phyloP scores from a whole-genome alignment of 2,797 vertebrate species.

The Diplodus sargus region DNA sequence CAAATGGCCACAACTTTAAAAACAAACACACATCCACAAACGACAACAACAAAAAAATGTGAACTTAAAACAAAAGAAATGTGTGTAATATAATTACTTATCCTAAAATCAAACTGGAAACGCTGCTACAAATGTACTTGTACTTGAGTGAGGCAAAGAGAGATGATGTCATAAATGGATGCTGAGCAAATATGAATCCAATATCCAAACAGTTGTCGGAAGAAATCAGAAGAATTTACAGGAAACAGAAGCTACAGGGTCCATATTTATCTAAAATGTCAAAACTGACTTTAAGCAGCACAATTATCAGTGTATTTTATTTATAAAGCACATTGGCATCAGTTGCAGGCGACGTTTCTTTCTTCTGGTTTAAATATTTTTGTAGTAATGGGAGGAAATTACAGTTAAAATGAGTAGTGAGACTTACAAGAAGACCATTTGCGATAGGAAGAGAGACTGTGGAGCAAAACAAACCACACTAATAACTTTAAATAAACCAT shows the following conservation, averaged over 20 bases:
- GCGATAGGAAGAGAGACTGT: background rate
- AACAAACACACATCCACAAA: background rate
- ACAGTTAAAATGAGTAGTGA: background rate
- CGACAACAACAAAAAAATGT: background rate
- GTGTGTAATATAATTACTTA: background rate
- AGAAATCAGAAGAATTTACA: background rate
- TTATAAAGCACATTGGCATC: background rate
- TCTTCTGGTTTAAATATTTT: background rate
- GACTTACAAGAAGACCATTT: background rate
- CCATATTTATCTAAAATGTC: background rate
- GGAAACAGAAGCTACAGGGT: background rate
- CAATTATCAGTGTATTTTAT: background rate
- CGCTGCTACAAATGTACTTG: background rate
- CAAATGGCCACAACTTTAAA: background rate
- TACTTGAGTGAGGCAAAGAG: background rate
- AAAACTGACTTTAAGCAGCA: background rate
- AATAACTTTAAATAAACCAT: constrained; percentile 3
- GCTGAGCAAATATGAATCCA: background rate
- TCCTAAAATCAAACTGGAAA: background rate
- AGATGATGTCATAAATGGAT: background rate
- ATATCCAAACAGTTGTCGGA: background rate
- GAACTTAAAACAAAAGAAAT: background rate
- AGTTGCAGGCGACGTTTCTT: background rate
- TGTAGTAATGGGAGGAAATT: background rate
- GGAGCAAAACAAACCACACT: background rate